These are phyloP conservation scores for Micropoecilia bifurca DNA, from an alignment of 2,797 vertebrate genomes.

Conservation along the genomic window DNA sequence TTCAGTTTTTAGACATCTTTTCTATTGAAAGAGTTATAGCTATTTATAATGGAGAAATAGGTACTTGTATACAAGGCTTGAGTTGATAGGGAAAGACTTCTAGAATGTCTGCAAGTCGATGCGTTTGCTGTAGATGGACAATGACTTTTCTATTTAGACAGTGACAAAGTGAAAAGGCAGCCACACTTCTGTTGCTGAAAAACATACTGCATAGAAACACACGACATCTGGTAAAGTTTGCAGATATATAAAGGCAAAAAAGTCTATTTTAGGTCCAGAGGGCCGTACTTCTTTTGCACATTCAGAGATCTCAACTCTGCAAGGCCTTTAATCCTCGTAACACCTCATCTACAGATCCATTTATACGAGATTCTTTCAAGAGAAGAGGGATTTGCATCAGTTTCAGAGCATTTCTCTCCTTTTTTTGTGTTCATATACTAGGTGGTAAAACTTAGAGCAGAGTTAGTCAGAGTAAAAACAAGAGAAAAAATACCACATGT, in stretches of 20 bases:
- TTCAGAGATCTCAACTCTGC: constrained; percentile 62
- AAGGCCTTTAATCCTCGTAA: constrained; percentile 64
- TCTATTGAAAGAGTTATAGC: constrained; percentile 76
- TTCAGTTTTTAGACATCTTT: constrained; percentile 78
- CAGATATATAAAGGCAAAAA: constrained; percentile 47
- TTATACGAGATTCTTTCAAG: constrained; percentile 64
- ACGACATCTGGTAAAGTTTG: constrained; percentile 39
- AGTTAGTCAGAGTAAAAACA: constrained; percentile 54
- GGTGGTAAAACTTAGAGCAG: constrained; percentile 65
- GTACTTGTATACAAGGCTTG: constrained; percentile 71
- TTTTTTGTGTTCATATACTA: constrained; percentile 72
- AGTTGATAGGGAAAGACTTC: constrained; percentile 58
- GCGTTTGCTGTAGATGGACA: constrained; percentile 63
- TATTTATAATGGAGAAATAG: constrained; percentile 60
- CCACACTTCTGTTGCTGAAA: constrained; percentile 34
- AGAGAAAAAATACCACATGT: constrained; percentile 69
- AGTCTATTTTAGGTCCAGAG: constrained; percentile 56
- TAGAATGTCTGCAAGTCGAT: constrained; percentile 70
- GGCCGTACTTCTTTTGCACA: constrained; percentile 66
- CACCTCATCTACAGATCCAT: constrained; percentile 68
- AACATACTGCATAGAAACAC: constrained; percentile 40
- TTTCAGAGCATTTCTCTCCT: constrained; percentile 67
- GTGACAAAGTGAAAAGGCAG: constrained; percentile 43
- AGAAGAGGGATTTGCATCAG: constrained; percentile 61
- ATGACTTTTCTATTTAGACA: constrained; percentile 51